Evolutionary conservation across 1,140 invertebrate genomes (phyloP).

Genomic region (Apis laboriosa): DNA sequence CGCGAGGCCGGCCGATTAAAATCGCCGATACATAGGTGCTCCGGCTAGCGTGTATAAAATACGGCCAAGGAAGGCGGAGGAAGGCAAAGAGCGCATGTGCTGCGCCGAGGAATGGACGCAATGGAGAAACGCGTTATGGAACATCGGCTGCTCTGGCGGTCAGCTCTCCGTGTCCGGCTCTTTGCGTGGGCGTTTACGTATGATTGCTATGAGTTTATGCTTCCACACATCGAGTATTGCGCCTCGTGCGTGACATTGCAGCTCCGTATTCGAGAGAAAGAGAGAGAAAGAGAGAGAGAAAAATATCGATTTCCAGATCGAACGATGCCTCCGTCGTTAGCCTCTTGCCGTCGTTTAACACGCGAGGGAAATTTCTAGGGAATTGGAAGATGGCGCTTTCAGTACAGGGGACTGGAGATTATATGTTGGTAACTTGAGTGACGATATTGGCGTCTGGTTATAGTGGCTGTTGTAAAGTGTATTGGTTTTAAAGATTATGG

Average conservation of each 20-base stretch:
- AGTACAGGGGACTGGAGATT: too few species aligned
- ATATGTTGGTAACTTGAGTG: too few species aligned
- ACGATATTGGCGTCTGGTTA: too few species aligned
- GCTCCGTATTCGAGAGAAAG: not conserved
- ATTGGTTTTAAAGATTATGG: too few species aligned
- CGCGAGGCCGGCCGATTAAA: constrained; percentile 65
- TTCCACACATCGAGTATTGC: constrained; percentile 13
- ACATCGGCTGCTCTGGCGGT: constrained; percentile 30
- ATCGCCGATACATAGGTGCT: constrained; percentile 59
- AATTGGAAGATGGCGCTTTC: too few species aligned
- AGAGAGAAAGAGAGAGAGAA: too few species aligned
- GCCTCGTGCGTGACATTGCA: not conserved
- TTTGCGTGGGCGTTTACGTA: constrained; percentile 42
- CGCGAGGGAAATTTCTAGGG: not conserved
- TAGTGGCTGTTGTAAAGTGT: too few species aligned
- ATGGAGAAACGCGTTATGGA: constrained; percentile 25
- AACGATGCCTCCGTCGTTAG: not conserved
- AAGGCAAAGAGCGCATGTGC: constrained; percentile 18
- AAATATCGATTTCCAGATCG: constrained; percentile 2
- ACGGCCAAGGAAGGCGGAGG: constrained; percentile 21
- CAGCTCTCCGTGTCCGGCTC: constrained; percentile 7
- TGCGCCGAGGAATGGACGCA: constrained; percentile 2
- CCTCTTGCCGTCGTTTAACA: not conserved
- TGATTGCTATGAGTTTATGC: constrained; percentile 50
- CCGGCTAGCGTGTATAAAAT: constrained; percentile 28